phyloP scores from a whole-genome alignment of 2,888 invertebrate genomes.

The Drosophila mayaguana region DNA sequence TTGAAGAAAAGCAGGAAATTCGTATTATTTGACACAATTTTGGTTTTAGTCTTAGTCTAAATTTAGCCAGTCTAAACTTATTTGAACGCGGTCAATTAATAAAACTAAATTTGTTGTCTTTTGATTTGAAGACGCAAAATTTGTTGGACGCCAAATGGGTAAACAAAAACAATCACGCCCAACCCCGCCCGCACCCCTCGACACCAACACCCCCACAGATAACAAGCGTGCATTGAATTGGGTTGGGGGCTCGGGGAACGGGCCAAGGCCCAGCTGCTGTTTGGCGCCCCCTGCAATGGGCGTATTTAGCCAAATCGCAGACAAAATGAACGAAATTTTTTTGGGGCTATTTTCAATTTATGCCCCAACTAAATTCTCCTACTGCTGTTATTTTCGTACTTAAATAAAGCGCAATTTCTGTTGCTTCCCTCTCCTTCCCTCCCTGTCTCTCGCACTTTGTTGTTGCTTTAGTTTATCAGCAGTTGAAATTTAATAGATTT shows the following conservation, averaged over 20 bases:
- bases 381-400: slow-evolving; percentile 74
- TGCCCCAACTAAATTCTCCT: slow-evolving; percentile 41
- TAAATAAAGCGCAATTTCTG: slow-evolving; percentile 78
- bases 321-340: slow-evolving; percentile 47
- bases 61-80: slow-evolving; percentile 32
- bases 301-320: slow-evolving; percentile 50
- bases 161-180: slow-evolving; percentile 52
- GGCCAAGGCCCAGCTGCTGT: neutral
- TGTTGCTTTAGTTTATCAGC: slow-evolving; percentile 67
- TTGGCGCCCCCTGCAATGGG: slow-evolving; percentile 51
- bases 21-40: neutral
- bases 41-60: slow-evolving; percentile 7
- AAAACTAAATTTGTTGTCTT: slow-evolving; percentile 38
- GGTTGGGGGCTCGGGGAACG: neutral
- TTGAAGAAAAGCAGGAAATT: neutral
- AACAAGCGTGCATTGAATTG: slow-evolving; percentile 3
- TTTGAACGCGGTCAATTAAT: slow-evolving; percentile 55
- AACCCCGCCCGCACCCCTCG: neutral
- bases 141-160: slow-evolving; percentile 65
- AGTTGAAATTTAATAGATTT: slow-evolving; percentile 80
- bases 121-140: slow-evolving; percentile 69
- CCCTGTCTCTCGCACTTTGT: neutral
- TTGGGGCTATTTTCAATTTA: slow-evolving; percentile 67
- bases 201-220: neutral
- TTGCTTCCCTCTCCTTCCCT: neutral